A percentile compares a stretch with the other conserved stretches of the same genome.
Evolutionary conservation across 2,888 invertebrate genomes (phyloP).

Genomic region (Brachylomia viminalis): DNA sequence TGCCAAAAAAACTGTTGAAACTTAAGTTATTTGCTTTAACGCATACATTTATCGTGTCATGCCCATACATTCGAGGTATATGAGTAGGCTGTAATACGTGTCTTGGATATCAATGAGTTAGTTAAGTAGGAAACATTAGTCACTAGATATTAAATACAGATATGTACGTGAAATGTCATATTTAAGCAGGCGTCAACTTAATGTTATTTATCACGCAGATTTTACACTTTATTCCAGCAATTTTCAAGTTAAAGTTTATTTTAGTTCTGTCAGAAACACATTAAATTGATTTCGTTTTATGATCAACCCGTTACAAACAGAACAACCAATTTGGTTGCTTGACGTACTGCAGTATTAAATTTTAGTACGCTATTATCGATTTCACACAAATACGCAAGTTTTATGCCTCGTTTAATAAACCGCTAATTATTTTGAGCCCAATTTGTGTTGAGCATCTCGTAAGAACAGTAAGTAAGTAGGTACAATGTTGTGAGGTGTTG

Average conservation of each 20-base stretch:
- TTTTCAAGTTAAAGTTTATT: slow-evolving; percentile 36
- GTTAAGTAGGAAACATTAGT: slow-evolving; percentile 48
- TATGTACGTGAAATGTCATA: slow-evolving; percentile 49
- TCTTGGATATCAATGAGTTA: slow-evolving; percentile 45
- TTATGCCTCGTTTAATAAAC: slow-evolving; percentile 81
- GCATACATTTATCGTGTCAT: slow-evolving; percentile 22
- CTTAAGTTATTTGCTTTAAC: slow-evolving; percentile 35
- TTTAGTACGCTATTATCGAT: slow-evolving; percentile 78
- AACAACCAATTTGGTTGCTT: slow-evolving; percentile 58
- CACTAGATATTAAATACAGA: slow-evolving; percentile 49
- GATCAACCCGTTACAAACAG: slow-evolving; percentile 58
- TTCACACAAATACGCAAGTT: slow-evolving; percentile 76
- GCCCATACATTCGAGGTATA: slow-evolving; percentile 48
- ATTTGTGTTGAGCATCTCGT: slow-evolving; percentile 65
- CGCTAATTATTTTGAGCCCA: slow-evolving; percentile 79
- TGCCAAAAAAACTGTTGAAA: slow-evolving; percentile 33
- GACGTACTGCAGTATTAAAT: slow-evolving; percentile 66
- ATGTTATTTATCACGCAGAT: slow-evolving; percentile 16
- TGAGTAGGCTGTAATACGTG: slow-evolving; percentile 44
- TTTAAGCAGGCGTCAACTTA: slow-evolving; percentile 39
- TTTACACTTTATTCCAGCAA: not conserved
- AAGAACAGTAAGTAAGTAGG: slow-evolving; percentile 19
- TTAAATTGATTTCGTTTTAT: slow-evolving; percentile 60
- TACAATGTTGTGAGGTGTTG: slow-evolving; percentile 45
- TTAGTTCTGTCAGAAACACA: slow-evolving; percentile 44